phyloP scores from a whole-genome alignment of 2,888 invertebrate species.

The Subacronicta megacephala region DNA sequence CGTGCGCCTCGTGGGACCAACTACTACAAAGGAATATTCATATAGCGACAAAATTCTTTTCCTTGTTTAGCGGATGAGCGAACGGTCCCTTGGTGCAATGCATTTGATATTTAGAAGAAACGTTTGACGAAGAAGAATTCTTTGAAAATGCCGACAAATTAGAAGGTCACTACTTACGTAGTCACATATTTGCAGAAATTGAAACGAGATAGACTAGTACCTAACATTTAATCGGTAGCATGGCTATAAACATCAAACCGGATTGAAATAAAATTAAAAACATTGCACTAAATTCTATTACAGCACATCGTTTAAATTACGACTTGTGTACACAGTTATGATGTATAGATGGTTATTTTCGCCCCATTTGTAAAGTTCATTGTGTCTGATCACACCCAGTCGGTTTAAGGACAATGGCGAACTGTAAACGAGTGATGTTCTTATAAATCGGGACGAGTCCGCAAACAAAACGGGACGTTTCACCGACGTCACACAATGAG shows the following conservation, averaged over 20 bases:
- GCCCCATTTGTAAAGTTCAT: slow-evolving; percentile 80
- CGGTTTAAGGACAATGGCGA: slow-evolving; percentile 81
- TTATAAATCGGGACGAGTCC: slow-evolving; percentile 78
- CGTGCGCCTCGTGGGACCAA: slow-evolving; percentile 71
- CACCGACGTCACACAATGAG: slow-evolving; percentile 82
- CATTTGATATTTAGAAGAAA: slow-evolving; percentile 31
- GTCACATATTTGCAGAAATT: slow-evolving; percentile 7
- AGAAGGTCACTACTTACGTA: slow-evolving; percentile 1
- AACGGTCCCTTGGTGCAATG: slow-evolving; percentile 74
- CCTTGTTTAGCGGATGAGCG: slow-evolving; percentile 73
- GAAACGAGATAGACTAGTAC: slow-evolving; percentile 14
- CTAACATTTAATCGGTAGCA: slow-evolving; percentile 17
- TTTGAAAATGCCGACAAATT: slow-evolving; percentile 20
- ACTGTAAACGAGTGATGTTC: slow-evolving; percentile 77
- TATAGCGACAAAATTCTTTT: slow-evolving; percentile 70
- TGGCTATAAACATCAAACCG: slow-evolving; percentile 3
- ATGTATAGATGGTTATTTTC: slow-evolving; percentile 81
- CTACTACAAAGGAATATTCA: slow-evolving; percentile 66
- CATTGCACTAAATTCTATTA: slow-evolving; percentile 28
- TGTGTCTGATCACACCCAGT: slow-evolving; percentile 86
- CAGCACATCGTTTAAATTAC: slow-evolving; percentile 70
- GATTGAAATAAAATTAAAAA: slow-evolving; percentile 22
- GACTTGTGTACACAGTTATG: slow-evolving; percentile 82
- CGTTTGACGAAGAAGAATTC: slow-evolving; percentile 11
- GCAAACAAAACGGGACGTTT: slow-evolving; percentile 84